phyloP scores from a whole-genome alignment of 2,888 invertebrate species.

The Chaetoderma sp. region DNA sequence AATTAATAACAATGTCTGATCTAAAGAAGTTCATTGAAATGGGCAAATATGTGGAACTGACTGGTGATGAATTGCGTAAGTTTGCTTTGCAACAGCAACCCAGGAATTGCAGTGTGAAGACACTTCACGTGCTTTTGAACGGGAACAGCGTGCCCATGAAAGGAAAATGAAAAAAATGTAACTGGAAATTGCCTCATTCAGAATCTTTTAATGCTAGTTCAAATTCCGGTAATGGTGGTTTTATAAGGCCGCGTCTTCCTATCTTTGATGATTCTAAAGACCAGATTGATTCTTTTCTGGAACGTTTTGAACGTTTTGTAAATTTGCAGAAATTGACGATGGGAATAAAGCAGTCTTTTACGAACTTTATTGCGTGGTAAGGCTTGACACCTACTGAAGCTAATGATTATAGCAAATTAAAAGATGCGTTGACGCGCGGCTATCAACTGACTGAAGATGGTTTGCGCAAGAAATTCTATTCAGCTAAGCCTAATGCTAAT shows the following conservation, averaged over 20 bases:
- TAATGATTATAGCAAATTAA: not conserved
- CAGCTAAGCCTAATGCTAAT: not conserved
- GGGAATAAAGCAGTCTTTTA: not conserved
- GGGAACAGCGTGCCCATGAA: too few relatives aligned
- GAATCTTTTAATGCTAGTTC: too few relatives aligned
- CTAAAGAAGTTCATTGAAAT: too few relatives aligned
- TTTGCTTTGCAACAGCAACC: too few relatives aligned
- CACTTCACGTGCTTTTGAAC: too few relatives aligned
- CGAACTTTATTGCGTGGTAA: slow-evolving; percentile 1
- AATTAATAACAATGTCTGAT: too few relatives aligned
- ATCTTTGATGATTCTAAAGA: slow-evolving; percentile 11
- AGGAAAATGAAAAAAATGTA: too few relatives aligned
- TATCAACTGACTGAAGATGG: slow-evolving; percentile 12
- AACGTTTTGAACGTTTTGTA: slow-evolving; percentile 12
- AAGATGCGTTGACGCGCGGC: not conserved
- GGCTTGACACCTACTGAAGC: not conserved
- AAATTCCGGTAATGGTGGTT: too few relatives aligned
- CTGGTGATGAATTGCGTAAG: too few relatives aligned
- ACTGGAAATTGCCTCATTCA: too few relatives aligned
- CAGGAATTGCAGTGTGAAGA: too few relatives aligned
- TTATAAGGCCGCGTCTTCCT: not conserved
- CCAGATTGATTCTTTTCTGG: slow-evolving; percentile 10
- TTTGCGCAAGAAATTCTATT: not conserved
- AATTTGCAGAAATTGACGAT: slow-evolving; percentile 6
- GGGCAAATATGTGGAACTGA: too few relatives aligned